Evolutionary conservation across 1,140 invertebrate species (phyloP).

Genomic region (Drosophila nannoptera): DNA sequence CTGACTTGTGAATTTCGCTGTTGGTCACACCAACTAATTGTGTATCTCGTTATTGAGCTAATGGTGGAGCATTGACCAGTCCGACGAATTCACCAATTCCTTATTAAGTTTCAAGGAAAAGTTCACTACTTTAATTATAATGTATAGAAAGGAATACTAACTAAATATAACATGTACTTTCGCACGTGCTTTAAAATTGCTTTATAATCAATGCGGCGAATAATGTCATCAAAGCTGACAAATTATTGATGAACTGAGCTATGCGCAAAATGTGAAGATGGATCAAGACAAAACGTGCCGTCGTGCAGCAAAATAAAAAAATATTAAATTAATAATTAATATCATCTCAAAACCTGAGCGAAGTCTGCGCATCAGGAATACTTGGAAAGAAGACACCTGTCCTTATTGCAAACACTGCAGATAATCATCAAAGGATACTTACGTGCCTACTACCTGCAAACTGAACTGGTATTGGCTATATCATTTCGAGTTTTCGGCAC

Average conservation of each 20-base stretch:
- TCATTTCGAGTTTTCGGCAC: conserved; percentile 26
- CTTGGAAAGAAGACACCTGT: conserved; percentile 10
- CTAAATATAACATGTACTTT: not conserved
- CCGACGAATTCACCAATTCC: conserved; percentile 8
- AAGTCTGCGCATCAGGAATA: conserved; percentile 7
- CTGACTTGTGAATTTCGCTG: no score
- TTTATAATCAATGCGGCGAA: conserved; percentile 35
- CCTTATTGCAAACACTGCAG: conserved; percentile 39
- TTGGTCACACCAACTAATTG: conserved; percentile 22
- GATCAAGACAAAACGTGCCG: conserved; percentile 31
- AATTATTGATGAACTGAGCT: conserved; percentile 33
- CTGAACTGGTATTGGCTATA: conserved; percentile 12
- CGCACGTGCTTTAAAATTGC: not conserved
- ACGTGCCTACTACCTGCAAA: not conserved
- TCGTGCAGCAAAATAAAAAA: conserved; percentile 22
- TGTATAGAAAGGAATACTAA: not conserved
- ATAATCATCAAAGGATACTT: conserved; percentile 17
- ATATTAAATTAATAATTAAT: conserved; percentile 58
- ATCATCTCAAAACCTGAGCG: conserved; percentile 15
- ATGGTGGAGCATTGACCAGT: conserved; percentile 25
- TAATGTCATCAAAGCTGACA: conserved; percentile 49
- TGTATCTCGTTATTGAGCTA: conserved; percentile 26
- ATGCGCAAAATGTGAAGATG: conserved; percentile 42
- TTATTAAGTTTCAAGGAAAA: not conserved
- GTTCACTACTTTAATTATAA: no score